Base-by-base conservation (phyloP, 2,113 vertebrate species). In the Pyrgilauda ruficollis region DNA sequence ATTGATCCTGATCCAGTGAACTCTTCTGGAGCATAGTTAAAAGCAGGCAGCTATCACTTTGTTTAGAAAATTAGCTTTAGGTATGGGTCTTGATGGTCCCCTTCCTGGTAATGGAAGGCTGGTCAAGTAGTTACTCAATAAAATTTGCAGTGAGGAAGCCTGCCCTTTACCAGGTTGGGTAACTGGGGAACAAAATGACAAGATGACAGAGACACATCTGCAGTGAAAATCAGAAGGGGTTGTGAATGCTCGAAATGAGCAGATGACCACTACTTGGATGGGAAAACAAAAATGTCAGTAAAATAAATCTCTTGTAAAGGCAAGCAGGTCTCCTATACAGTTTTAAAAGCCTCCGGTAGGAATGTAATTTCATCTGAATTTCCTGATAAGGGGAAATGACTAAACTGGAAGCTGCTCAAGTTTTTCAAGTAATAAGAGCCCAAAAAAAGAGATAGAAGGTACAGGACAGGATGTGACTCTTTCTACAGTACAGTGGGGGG, bases 341-440 rank as follows among this genome's bases (percentile, higher is more conserved):
- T 64, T 93, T 87, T 96, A 92, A 96, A 96, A 94, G 92, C 96
- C 92, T 96, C 94, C 23, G 49, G 79, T 81, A 77, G 73, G 73
- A 93, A 90, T 93, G 73, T 93, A 96, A 97, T 97, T 96, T 94
- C 64, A 94, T 95, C 92, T 92, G 85, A 93, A 88, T 88, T 94
- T 96, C 87, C 93, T 94, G 93, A 96, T 97, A 94, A 96, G 79
- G n/a, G 90, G 76, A 96, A 97, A 97, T 96, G 39, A 86, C 90
- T 96, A 44, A 95, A 78, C 94, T 96, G 96, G 93, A 97, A 96
- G 76, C 94, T 6, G 3, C 68, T 96, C 90, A 95, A 94, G n/a
- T 90, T 95, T 93, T 96, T 72, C 64, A 70, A 74, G 49, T 23
- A 84, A 3, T 69, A 81, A 77, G 41, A 90, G 75, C 43, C 55